phyloP scores from a whole-genome alignment of 1,140 invertebrate species.

The Drosophila littoralis region DNA sequence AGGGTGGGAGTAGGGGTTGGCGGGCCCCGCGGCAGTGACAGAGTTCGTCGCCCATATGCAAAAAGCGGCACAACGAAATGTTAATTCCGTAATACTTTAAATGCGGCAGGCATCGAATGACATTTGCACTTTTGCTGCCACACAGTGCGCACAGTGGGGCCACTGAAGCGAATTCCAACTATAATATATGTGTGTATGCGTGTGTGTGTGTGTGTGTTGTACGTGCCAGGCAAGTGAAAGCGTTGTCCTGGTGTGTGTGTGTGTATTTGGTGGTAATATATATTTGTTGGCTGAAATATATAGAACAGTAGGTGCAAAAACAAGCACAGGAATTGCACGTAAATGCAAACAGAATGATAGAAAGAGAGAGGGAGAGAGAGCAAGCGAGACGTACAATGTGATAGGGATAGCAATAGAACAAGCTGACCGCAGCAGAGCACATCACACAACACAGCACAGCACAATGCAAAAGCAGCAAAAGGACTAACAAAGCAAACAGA shows the following conservation, averaged over 20 bases:
- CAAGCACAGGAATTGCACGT: conserved; percentile 68
- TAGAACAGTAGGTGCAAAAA: conserved; percentile 75
- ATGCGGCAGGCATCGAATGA: conserved; percentile 82
- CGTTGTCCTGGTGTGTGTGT: conserved; percentile 28
- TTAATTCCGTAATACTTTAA: conserved; percentile 83
- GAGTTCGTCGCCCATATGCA: conserved; percentile 46
- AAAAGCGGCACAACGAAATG: conserved; percentile 77
- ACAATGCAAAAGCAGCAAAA: conserved; percentile 35
- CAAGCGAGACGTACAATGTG: not conserved
- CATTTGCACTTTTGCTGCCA: conserved; percentile 80
- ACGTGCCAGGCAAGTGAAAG: conserved; percentile 75
- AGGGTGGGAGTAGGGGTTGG: not conserved
- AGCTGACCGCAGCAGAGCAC: conserved; percentile 46
- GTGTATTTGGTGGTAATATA: conserved; percentile 59
- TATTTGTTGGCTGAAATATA: conserved; percentile 57
- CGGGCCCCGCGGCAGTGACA: conserved; percentile 7
- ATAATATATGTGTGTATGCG: not conserved
- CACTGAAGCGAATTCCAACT: conserved; percentile 39
- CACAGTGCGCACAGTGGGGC: conserved; percentile 74
- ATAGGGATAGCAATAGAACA: conserved; percentile 18
- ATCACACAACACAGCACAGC: conserved; percentile 18
- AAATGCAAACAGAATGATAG: conserved; percentile 32
- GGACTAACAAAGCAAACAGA: conserved; percentile 35
- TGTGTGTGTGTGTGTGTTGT: not conserved
- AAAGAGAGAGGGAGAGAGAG: conserved; percentile 24